Evolutionary conservation across 2,113 vertebrate genomes (phyloP).

Genomic region (Murina feae): DNA sequence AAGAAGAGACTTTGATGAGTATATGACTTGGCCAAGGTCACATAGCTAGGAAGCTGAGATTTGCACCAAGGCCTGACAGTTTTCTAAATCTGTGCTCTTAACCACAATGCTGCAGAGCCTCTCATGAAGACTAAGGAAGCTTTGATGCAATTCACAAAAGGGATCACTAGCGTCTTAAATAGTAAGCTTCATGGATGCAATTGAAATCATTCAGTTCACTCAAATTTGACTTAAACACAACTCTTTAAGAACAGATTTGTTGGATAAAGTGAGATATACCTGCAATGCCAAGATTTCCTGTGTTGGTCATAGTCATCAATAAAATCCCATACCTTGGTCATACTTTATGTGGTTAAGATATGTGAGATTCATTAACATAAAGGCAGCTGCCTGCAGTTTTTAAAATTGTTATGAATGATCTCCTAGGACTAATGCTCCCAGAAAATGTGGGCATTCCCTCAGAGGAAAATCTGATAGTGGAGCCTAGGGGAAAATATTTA

Average conservation of each 20-base stretch:
- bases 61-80: not conserved
- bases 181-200: not conserved
- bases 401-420: not conserved
- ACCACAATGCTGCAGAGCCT: rapidly evolving
- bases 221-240: not conserved
- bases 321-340: not conserved
- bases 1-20: not conserved
- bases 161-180: not conserved
- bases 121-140: not conserved
- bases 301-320: not conserved
- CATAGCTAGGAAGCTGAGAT: not conserved
- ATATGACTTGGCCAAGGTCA: not conserved
- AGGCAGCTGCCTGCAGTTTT: not conserved
- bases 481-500: not conserved
- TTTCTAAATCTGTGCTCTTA: not conserved
- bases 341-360: not conserved
- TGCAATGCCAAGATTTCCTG: not conserved
- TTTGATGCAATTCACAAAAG: not conserved
- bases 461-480: not conserved
- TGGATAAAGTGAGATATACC: not conserved
- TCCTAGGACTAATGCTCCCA: not conserved
- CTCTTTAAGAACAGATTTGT: not conserved
- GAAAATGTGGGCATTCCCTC: not conserved
- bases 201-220: not conserved
- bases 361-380: not conserved